A percentile compares a stretch with the other conserved stretches of the same genome.
Conservation (phyloP, 64 coral and sea anemone genomes). For the Stylophora pistillata region DNA sequence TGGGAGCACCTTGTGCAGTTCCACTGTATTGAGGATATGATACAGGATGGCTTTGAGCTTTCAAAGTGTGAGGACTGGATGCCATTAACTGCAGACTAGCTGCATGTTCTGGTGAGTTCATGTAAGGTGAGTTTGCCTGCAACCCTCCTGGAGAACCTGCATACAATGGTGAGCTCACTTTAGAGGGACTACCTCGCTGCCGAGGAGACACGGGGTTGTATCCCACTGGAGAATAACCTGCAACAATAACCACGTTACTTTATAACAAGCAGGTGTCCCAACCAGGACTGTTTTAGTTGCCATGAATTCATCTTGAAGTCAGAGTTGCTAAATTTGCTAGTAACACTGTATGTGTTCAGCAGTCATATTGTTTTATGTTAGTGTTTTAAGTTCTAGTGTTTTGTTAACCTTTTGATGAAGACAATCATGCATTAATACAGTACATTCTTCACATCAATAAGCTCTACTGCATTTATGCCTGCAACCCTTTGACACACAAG, state of each 20-base stretch:
- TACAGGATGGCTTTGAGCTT: constrained; percentile 25
- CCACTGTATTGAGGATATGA: background rate
- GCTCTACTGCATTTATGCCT: no score
- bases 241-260: background rate
- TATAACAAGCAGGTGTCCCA: background rate
- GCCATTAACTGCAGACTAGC: constrained; percentile 51
- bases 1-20: background rate
- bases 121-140: constrained; percentile 74
- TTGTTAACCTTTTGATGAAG: no score
- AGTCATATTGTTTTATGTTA: no score
- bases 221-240: constrained; percentile 40
- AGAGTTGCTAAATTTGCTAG: no score
- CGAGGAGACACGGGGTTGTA: constrained; percentile 57
- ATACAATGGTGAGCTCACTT: constrained; percentile 71
- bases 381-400: no score
- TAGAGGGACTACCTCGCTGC: constrained; percentile 59
- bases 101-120: constrained; percentile 66
- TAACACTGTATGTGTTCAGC: no score
- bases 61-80: constrained; percentile 28
- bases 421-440: no score
- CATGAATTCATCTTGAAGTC: no score
- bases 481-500: no score
- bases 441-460: no score
- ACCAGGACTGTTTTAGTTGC: no score
- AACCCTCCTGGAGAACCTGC: constrained; percentile 67